A percentile compares a stretch with the other conserved stretches of the same genome.
Conservation (phyloP, 1,140 invertebrate genomes). For the Drosophila navojoa region DNA sequence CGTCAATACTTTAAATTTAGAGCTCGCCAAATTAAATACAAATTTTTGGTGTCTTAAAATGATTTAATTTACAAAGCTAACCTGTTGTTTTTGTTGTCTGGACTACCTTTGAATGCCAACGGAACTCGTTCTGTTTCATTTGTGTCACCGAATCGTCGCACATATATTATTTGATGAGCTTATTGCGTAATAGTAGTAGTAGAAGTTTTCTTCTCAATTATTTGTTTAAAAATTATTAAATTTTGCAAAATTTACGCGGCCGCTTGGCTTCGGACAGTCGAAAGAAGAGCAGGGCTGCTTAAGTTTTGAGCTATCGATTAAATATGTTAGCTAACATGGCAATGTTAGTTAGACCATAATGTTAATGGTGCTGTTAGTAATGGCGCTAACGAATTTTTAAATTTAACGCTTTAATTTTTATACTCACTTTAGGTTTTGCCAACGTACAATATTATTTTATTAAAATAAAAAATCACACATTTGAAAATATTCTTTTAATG, state of each 20-base stretch:
- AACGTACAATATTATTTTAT: background rate
- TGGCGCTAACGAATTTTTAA: background rate
- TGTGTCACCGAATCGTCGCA: background rate
- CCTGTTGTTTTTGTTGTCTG: constrained; percentile 26
- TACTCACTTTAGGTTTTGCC: background rate
- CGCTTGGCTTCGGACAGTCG: constrained; percentile 10
- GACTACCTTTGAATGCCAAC: constrained; percentile 31
- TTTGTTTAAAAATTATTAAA: constrained; percentile 5
- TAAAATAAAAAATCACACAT: constrained; percentile 3
- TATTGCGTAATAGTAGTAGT: background rate
- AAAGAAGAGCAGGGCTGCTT: background rate
- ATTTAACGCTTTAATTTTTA: background rate
- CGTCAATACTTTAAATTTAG: constrained; percentile 27
- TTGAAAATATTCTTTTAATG: constrained; percentile 52
- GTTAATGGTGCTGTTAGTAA: background rate
- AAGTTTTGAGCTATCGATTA: constrained; percentile 8
- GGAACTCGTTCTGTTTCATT: constrained; percentile 15
- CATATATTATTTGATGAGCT: background rate
- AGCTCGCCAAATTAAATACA: constrained; percentile 20
- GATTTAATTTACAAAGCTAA: constrained; percentile 50
- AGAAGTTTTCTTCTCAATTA: background rate
- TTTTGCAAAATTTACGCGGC: constrained; percentile 23
- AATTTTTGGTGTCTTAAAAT: background rate
- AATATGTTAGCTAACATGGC: background rate
- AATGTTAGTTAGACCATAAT: no score